These are phyloP conservation scores for Dorcus parallelipipedus DNA, from an alignment of 2,888 invertebrate species.

Conservation along the genomic window DNA sequence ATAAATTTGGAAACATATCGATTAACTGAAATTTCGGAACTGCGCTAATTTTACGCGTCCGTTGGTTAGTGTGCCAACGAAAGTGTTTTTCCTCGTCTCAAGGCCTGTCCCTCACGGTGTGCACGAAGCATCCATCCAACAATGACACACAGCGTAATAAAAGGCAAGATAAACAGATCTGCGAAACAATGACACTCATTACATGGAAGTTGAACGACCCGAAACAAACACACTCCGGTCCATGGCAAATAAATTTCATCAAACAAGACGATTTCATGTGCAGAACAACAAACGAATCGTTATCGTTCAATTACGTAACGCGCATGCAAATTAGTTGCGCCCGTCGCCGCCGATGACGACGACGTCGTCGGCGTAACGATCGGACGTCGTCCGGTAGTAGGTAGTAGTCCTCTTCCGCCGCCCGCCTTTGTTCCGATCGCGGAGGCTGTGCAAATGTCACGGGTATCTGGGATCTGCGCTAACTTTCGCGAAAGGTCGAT, in stretches of 20 bases:
- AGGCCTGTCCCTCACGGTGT: no score
- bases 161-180: slow-evolving; percentile 1
- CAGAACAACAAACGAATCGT: neutral
- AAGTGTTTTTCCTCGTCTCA: no score
- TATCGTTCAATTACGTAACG: no score
- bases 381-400: neutral
- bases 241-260: neutral
- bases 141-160: neutral
- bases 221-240: slow-evolving; percentile 1
- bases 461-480: slow-evolving; percentile 9
- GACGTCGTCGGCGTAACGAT: neutral
- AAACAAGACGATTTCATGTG: neutral
- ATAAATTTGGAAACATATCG: no score
- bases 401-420: no score
- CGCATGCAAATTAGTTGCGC: no score
- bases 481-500: slow-evolving; percentile 16
- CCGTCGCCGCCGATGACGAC: neutral
- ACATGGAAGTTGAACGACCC: neutral
- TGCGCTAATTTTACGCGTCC: no score
- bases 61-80: no score
- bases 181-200: neutral
- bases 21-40: no score
- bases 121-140: no score
- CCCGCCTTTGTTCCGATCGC: neutral
- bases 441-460: slow-evolving; percentile 17